Evolutionary conservation across 2,113 vertebrate genomes (phyloP).

Genomic region (Crotalus helleri): DNA sequence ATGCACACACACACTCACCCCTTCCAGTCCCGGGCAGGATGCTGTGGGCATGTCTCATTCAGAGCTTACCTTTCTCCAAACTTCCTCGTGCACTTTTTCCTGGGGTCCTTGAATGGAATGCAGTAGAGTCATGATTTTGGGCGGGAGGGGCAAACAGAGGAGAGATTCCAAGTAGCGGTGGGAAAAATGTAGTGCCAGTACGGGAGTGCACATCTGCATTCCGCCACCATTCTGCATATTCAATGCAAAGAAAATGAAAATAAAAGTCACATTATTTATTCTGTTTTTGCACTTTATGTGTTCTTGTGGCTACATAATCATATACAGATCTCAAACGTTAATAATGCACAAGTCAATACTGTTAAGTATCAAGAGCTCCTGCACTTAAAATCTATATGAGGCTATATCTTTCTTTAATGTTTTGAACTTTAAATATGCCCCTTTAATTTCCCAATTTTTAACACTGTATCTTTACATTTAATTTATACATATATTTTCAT

Average conservation of each 20-base stretch:
- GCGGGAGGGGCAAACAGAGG: conserved; percentile 79
- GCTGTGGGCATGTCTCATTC: not conserved
- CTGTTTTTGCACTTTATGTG: not conserved
- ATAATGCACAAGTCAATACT: not conserved
- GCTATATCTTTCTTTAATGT: not conserved
- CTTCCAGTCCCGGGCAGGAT: not conserved
- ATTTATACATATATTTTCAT: not conserved
- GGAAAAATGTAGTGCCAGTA: conserved; percentile 80
- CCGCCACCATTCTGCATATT: conserved; percentile 85
- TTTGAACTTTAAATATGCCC: not conserved
- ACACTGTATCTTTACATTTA: not conserved
- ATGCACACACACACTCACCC: not conserved
- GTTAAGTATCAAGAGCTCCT: not conserved
- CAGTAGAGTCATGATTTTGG: conserved; percentile 76
- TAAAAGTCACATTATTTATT: conserved; percentile 25
- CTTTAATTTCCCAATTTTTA: not conserved
- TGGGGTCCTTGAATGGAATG: conserved; percentile 74
- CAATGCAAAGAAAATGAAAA: conserved; percentile 39
- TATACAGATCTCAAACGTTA: not conserved
- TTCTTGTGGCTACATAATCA: not conserved
- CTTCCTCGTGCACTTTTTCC: conserved; percentile 81
- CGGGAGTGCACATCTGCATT: conserved; percentile 75
- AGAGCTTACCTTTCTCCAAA: conserved; percentile 83
- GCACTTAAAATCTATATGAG: not conserved
- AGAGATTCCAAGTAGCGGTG: conserved; percentile 83